Evolutionary conservation across 2,888 invertebrate genomes (phyloP).

Genomic region (Parnassius smintheus): DNA sequence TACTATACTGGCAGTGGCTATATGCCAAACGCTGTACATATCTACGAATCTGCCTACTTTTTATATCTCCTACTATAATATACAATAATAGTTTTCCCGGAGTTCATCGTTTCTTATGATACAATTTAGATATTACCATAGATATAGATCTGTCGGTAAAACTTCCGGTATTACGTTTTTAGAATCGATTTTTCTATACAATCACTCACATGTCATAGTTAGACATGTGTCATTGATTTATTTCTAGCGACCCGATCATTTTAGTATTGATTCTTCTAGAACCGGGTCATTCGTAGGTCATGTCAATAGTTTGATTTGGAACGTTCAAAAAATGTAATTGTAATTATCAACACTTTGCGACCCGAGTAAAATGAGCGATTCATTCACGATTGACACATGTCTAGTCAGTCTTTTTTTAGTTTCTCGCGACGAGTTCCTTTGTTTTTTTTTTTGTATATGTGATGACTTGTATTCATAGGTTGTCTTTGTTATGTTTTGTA

Average conservation of each 20-base stretch:
- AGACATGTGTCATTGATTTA: no score
- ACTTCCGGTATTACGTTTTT: not conserved
- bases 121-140: constrained; percentile 12
- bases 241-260: no score
- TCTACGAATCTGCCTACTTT: constrained; percentile 4
- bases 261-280: no score
- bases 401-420: constrained; percentile 1
- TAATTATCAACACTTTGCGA: no score
- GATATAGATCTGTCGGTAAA: constrained; percentile 8
- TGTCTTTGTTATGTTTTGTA: constrained; percentile 28
- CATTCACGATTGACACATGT: no score
- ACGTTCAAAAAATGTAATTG: no score
- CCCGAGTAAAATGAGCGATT: no score
- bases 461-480: constrained; percentile 16
- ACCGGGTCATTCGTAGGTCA: no score
- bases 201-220: constrained; percentile 14
- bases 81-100: not conserved
- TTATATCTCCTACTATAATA: not conserved
- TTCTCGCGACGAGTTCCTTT: constrained; percentile 9
- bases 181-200: constrained; percentile 4
- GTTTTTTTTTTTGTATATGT: constrained; percentile 7
- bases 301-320: no score
- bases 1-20: constrained; percentile 1
- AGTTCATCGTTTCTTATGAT: constrained; percentile 1
- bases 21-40: constrained; percentile 12